phyloP scores from a whole-genome alignment of 2,797 vertebrate genomes.

The Lagocephalus sceleratus region DNA sequence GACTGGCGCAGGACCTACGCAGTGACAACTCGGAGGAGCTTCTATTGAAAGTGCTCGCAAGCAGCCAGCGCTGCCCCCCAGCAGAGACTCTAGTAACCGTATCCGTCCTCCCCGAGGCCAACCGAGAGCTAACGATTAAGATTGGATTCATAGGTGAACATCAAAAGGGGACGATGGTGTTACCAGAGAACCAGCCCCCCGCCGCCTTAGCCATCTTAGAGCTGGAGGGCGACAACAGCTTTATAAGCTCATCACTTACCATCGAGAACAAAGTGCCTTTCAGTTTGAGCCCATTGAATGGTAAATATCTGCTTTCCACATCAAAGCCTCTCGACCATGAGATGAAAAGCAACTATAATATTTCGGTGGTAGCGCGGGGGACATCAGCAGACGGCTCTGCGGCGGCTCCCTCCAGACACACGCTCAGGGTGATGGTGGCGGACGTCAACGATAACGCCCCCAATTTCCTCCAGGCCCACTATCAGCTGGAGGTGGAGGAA shows the following conservation, averaged over 20 bases:
- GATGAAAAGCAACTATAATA: slow-evolving; percentile 64
- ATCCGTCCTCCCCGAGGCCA: slow-evolving; percentile 65
- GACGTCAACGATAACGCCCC: slow-evolving; percentile 81
- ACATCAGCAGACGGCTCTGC: slow-evolving; percentile 38
- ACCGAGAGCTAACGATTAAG: slow-evolving; percentile 65
- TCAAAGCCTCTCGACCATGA: slow-evolving; percentile 78
- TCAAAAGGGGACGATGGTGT: slow-evolving; percentile 70
- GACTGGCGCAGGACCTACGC: slow-evolving; percentile 60
- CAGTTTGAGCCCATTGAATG: slow-evolving; percentile 70
- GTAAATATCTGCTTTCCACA: slow-evolving; percentile 79
- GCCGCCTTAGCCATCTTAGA: slow-evolving; percentile 76
- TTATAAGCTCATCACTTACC: slow-evolving; percentile 58
- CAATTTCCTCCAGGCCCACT: slow-evolving; percentile 60
- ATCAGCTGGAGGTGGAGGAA: slow-evolving; percentile 72
- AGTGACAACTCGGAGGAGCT: slow-evolving; percentile 65
- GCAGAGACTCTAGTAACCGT: slow-evolving; percentile 72
- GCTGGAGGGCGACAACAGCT: slow-evolving; percentile 64
- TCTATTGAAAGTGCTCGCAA: slow-evolving; percentile 72
- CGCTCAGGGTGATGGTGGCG: slow-evolving; percentile 68
- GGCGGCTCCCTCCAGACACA: slow-evolving; percentile 29
- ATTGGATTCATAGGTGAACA: slow-evolving; percentile 77
- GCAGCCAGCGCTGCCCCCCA: slow-evolving; percentile 68
- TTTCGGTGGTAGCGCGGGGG: slow-evolving; percentile 62
- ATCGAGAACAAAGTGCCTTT: slow-evolving; percentile 74
- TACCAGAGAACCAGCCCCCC: slow-evolving; percentile 79